Evolutionary conservation across 2,888 invertebrate genomes (phyloP).

Genomic region (Fissipunctia ypsillon): DNA sequence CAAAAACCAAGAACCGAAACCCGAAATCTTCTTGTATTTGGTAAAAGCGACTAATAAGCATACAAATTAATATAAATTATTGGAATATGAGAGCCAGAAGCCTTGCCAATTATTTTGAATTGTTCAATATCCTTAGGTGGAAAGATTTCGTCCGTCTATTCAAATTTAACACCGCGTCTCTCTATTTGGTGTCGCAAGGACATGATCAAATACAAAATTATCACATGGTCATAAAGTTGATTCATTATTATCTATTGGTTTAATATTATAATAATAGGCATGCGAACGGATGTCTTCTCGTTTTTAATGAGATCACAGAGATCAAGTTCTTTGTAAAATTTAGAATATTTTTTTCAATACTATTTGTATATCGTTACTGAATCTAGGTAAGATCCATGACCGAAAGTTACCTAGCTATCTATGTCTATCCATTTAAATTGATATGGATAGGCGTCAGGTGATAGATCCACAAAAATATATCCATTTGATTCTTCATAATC

Average conservation of each 20-base stretch:
- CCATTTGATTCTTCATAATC: neutral
- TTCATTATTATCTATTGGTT: constrained; percentile 39
- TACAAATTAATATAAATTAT: constrained; percentile 17
- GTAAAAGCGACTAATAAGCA: constrained; percentile 10
- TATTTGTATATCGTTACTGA: neutral
- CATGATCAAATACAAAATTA: constrained; percentile 43
- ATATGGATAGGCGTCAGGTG: neutral
- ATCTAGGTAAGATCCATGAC: neutral
- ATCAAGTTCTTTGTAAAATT: constrained; percentile 11
- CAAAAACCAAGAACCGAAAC: neutral
- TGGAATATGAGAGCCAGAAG: constrained; percentile 5
- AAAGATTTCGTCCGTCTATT: constrained; percentile 19
- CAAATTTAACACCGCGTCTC: constrained; percentile 36
- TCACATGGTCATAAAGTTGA: constrained; percentile 41
- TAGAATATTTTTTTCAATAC: neutral
- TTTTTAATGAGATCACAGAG: constrained; percentile 1
- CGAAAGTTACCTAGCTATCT: too few relatives aligned
- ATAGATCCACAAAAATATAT: neutral
- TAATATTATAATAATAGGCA: constrained; percentile 23
- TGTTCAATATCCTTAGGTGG: constrained; percentile 12
- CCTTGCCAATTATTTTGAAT: constrained; percentile 43
- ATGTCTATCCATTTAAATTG: neutral
- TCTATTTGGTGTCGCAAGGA: constrained; percentile 60
- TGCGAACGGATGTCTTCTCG: constrained; percentile 12
- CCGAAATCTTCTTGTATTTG: neutral